A percentile compares a stretch with the other conserved stretches of the same genome.
phyloP scores from a whole-genome alignment of 2,888 invertebrate species.

The Dorcus hopei region DNA sequence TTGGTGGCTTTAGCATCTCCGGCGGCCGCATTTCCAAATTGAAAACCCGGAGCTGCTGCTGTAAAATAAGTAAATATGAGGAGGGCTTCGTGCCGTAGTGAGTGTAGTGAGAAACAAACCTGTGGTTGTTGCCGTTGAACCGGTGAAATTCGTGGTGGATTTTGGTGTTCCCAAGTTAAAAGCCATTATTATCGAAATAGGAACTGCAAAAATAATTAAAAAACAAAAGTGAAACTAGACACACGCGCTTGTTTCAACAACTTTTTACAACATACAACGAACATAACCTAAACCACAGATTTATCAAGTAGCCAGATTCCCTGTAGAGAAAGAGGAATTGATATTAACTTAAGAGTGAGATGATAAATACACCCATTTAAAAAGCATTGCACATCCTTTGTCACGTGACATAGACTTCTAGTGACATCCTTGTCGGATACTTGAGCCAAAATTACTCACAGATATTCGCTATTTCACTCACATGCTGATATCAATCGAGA shows the following conservation, averaged over 20 bases:
- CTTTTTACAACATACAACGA: too few species aligned
- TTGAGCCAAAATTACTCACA: too few species aligned
- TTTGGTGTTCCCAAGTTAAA: constrained; percentile 37
- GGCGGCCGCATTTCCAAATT: constrained; percentile 10
- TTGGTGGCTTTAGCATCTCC: constrained; percentile 23
- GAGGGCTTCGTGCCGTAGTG: neutral
- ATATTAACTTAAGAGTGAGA: too few species aligned
- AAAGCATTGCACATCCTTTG: too few species aligned
- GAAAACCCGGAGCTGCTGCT: constrained; percentile 9
- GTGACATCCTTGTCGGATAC: too few species aligned
- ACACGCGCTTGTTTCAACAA: neutral
- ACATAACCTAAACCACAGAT: too few species aligned
- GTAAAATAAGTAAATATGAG: neutral
- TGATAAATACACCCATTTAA: too few species aligned
- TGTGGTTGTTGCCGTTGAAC: constrained; percentile 40
- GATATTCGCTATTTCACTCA: too few species aligned
- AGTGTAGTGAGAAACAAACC: constrained; percentile 9
- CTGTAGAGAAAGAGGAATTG: too few species aligned
- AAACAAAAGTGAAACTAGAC: neutral
- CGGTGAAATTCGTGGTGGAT: constrained; percentile 41
- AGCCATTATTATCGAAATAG: constrained; percentile 30
- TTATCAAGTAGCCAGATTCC: too few species aligned
- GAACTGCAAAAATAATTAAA: neutral
- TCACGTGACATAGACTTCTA: too few species aligned
- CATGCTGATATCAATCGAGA: too few species aligned